Percentiles rank a stretch among this genome's conserved stretches.
Conservation (phyloP, 1,140 invertebrate species). For the Drosophila kikkawai region DNA sequence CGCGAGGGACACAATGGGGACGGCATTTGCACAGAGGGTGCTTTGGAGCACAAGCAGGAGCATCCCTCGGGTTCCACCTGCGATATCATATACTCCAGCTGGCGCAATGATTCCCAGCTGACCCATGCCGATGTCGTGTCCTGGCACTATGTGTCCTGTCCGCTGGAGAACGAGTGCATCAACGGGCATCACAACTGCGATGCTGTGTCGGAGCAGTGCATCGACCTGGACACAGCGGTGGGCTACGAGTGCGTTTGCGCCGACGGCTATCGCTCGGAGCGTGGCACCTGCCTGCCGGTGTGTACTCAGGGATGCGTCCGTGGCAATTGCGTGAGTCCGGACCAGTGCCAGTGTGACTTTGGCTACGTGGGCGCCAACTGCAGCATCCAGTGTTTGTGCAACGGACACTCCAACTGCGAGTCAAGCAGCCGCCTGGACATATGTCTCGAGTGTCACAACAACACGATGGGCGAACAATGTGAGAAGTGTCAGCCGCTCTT, state of each 20-base stretch:
- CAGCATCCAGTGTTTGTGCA: conserved; percentile 96
- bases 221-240: conserved; percentile 87
- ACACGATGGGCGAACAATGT: conserved; percentile 95
- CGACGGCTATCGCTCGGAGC: conserved; percentile 89
- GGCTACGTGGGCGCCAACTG: conserved; percentile 98
- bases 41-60: conserved; percentile 89
- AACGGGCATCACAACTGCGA: conserved; percentile 97
- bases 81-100: conserved; percentile 86
- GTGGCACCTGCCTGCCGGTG: conserved; percentile 90
- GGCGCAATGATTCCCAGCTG: conserved; percentile 85
- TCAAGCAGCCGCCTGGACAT: conserved; percentile 92
- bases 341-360: conserved; percentile 96
- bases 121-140: conserved; percentile 84
- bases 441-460: conserved; percentile 95
- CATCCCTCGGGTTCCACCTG: conserved; percentile 90
- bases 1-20: conserved; percentile 87
- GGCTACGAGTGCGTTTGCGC: conserved; percentile 96
- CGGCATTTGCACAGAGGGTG: conserved; percentile 92
- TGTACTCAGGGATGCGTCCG: conserved; percentile 95
- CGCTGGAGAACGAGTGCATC: conserved; percentile 96
- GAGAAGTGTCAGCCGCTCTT: conserved; percentile 94
- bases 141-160: conserved; percentile 95
- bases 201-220: conserved; percentile 93
- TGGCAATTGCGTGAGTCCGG: conserved; percentile 93
- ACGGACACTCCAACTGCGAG: conserved; percentile 96